Conservation (phyloP, 64 coral and sea anemone genomes). For the Montipora foliosa region DNA sequence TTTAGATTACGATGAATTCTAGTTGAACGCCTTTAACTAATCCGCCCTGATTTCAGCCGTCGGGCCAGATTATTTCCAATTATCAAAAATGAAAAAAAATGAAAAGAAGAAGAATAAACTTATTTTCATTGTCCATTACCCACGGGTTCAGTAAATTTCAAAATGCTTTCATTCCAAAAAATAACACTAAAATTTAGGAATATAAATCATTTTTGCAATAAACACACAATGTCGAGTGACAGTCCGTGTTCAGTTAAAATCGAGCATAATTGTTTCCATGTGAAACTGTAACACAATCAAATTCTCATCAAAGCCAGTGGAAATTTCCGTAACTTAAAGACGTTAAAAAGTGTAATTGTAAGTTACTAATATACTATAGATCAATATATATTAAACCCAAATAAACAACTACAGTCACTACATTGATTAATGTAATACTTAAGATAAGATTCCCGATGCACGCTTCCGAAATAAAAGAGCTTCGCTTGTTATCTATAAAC, state of each 20-base stretch:
- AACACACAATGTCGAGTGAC: no score
- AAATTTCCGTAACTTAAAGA: neutral
- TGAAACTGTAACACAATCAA: no score
- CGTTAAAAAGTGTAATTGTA: neutral
- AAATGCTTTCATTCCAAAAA: neutral
- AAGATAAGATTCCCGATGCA: neutral
- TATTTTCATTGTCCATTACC: neutral
- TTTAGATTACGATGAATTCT: neutral
- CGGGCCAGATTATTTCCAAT: neutral
- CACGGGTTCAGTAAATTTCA: no score
- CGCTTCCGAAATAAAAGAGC: neutral
- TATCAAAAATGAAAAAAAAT: neutral
- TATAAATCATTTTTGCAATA: neutral
- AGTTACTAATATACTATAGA: neutral
- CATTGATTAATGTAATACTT: neutral
- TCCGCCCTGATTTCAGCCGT: neutral
- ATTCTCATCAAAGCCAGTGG: no score
- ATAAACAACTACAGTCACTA: neutral
- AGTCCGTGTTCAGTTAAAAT: no score
- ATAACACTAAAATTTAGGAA: neutral
- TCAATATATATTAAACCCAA: neutral
- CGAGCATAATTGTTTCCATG: no score
- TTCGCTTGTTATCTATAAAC: neutral
- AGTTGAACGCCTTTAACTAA: slow-evolving; percentile 12
- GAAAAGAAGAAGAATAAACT: neutral